A percentile compares a stretch with the other conserved stretches of the same genome.
Conservation (phyloP, 2,888 invertebrate genomes). For the Crocallis elinguaria region DNA sequence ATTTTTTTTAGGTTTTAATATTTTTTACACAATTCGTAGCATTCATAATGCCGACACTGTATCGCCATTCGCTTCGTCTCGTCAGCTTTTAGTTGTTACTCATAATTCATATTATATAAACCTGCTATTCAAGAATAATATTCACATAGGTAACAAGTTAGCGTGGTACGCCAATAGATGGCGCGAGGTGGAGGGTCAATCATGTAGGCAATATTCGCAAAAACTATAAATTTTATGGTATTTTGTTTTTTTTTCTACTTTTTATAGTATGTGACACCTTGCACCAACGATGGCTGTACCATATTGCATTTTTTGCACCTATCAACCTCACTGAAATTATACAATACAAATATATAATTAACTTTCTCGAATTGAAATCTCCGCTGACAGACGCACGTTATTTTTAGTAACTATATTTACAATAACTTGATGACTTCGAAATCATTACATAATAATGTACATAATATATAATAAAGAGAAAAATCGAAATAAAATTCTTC, state of each 20-base stretch:
- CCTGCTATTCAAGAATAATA: conserved; percentile 53
- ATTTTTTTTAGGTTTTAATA: conserved; percentile 84
- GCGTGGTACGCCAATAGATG: conserved; percentile 23
- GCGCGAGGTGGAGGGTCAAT: background rate
- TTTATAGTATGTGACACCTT: background rate
- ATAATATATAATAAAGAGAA: conserved; percentile 81
- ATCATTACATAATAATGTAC: conserved; percentile 76
- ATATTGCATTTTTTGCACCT: conserved; percentile 55
- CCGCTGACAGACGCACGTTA: conserved; percentile 71
- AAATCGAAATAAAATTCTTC: conserved; percentile 84
- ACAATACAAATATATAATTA: conserved; percentile 80
- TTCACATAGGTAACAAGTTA: conserved; percentile 21
- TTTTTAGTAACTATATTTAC: conserved; percentile 81
- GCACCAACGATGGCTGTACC: conserved; percentile 30
- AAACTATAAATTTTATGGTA: background rate
- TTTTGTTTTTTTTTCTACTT: background rate
- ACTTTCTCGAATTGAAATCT: conserved; percentile 58
- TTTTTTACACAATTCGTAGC: conserved; percentile 86
- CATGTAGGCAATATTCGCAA: background rate
- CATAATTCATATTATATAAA: conserved; percentile 55
- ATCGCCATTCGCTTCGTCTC: conserved; percentile 60
- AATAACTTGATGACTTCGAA: conserved; percentile 79
- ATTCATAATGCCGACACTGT: conserved; percentile 85
- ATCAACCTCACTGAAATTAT: conserved; percentile 64
- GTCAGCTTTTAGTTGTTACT: conserved; percentile 56